These are phyloP conservation scores for Thamnophis elegans DNA, from an alignment of 2,797 vertebrate genomes.

Conservation along the genomic window DNA sequence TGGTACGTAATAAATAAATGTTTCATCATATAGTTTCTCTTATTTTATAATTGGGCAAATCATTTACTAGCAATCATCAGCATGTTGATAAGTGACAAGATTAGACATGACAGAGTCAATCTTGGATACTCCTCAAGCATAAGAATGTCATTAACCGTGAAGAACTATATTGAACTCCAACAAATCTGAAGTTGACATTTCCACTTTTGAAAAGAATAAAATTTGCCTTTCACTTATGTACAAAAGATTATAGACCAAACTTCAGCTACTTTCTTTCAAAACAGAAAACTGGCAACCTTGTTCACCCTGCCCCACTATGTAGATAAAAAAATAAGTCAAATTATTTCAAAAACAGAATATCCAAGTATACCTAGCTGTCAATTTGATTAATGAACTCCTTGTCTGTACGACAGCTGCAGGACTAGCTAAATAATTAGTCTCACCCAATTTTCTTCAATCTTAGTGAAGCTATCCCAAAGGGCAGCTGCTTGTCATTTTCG, in stretches of 20 bases:
- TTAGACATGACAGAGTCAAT: conserved; percentile 37
- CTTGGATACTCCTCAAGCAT: conserved; percentile 24
- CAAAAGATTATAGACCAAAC: neutral
- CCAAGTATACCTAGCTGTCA: neutral
- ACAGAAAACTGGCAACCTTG: neutral
- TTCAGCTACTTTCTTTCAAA: neutral
- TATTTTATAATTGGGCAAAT: conserved; percentile 48
- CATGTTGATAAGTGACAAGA: conserved; percentile 41
- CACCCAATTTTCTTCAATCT: neutral
- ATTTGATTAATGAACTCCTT: neutral
- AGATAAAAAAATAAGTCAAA: neutral
- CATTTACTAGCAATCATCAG: conserved; percentile 41
- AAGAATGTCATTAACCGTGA: neutral
- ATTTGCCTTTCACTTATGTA: neutral
- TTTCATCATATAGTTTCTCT: conserved; percentile 45
- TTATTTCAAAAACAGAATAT: conserved; percentile 1
- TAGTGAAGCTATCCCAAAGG: neutral
- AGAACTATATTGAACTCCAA: neutral
- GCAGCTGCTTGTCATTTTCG: neutral
- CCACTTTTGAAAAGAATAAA: neutral
- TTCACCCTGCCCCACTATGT: neutral
- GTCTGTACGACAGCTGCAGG: neutral
- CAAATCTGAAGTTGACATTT: neutral
- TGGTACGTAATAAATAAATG: conserved; percentile 18
- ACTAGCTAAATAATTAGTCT: neutral